phyloP scores from a whole-genome alignment of 1,140 invertebrate genomes.

The Megalopta genalis region DNA sequence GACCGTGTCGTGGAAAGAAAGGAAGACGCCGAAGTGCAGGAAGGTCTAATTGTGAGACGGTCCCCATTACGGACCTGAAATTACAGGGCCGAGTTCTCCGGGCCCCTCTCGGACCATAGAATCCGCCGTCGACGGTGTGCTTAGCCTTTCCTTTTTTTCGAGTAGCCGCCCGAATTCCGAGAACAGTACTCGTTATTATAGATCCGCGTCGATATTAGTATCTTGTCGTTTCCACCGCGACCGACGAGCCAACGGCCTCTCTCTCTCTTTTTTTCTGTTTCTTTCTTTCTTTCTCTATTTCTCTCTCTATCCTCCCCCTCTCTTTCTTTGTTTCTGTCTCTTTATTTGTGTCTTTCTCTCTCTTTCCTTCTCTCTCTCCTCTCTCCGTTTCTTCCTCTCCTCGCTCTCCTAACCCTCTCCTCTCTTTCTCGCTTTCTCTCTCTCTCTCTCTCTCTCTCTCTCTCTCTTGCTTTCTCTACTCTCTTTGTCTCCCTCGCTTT shows the following conservation, averaged over 20 bases:
- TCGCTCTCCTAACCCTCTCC: too few species aligned
- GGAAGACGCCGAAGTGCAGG: constrained; percentile 62
- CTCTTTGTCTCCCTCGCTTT: too few species aligned
- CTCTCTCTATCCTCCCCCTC: too few species aligned
- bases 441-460: too few species aligned
- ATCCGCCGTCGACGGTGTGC: constrained; percentile 36
- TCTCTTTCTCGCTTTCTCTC: too few species aligned
- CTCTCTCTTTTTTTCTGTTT: too few species aligned
- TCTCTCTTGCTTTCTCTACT: too few species aligned
- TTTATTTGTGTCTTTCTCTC: too few species aligned
- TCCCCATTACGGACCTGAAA: constrained; percentile 72
- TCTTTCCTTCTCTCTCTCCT: too few species aligned
- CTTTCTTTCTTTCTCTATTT: too few species aligned
- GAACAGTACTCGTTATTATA: constrained; percentile 68
- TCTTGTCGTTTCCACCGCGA: constrained; percentile 61
- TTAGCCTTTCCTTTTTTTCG: constrained; percentile 58
- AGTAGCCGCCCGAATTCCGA: constrained; percentile 62
- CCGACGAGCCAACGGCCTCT: not conserved
- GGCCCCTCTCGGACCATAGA: constrained; percentile 55
- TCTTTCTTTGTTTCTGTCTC: too few species aligned
- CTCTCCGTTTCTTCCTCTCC: too few species aligned
- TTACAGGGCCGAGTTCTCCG: constrained; percentile 72
- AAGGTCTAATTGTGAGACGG: constrained; percentile 75
- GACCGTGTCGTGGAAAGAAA: constrained; percentile 40
- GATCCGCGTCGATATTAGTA: constrained; percentile 47